Percentiles rank a stretch among this genome's conserved stretches.
These are phyloP conservation scores for Archaeoteleia sp. DNA, from an alignment of 2,888 invertebrate genomes.

Conservation along the genomic window DNA sequence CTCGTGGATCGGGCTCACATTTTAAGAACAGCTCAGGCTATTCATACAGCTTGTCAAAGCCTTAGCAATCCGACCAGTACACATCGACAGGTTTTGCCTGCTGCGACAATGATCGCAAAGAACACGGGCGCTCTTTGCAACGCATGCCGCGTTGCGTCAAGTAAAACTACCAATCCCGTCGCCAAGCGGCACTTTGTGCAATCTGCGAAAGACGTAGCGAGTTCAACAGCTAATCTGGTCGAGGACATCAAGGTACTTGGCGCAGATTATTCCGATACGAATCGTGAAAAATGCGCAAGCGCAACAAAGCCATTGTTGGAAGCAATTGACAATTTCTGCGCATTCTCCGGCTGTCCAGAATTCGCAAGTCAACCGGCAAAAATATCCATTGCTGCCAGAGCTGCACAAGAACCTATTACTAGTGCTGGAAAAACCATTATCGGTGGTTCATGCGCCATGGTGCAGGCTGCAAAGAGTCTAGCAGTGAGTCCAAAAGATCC, in stretches of 20 bases:
- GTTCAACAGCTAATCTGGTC: slow-evolving; percentile 94
- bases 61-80: slow-evolving; percentile 83
- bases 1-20: slow-evolving; percentile 92
- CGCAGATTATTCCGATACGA: slow-evolving; percentile 86
- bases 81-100: slow-evolving; percentile 89
- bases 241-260: slow-evolving; percentile 95
- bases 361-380: slow-evolving; percentile 94
- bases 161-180: slow-evolving; percentile 90
- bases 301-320: slow-evolving; percentile 91
- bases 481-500: slow-evolving; percentile 94
- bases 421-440: slow-evolving; percentile 86
- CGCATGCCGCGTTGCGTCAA: slow-evolving; percentile 94
- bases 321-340: slow-evolving; percentile 93
- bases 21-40: slow-evolving; percentile 91
- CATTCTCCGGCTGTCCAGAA: slow-evolving; percentile 92
- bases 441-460: slow-evolving; percentile 92
- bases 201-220: slow-evolving; percentile 97
- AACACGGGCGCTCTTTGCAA: slow-evolving; percentile 97
- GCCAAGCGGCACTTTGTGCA: slow-evolving; percentile 98
- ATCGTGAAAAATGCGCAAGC: slow-evolving; percentile 82
- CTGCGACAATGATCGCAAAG: slow-evolving; percentile 95
- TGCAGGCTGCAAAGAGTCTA: slow-evolving; percentile 91
- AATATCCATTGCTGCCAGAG: slow-evolving; percentile 88
- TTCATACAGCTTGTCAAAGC: slow-evolving; percentile 90
- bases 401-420: slow-evolving; percentile 91